Conservation (phyloP, 2,113 vertebrate genomes). For the Lates calcarifer region DNA sequence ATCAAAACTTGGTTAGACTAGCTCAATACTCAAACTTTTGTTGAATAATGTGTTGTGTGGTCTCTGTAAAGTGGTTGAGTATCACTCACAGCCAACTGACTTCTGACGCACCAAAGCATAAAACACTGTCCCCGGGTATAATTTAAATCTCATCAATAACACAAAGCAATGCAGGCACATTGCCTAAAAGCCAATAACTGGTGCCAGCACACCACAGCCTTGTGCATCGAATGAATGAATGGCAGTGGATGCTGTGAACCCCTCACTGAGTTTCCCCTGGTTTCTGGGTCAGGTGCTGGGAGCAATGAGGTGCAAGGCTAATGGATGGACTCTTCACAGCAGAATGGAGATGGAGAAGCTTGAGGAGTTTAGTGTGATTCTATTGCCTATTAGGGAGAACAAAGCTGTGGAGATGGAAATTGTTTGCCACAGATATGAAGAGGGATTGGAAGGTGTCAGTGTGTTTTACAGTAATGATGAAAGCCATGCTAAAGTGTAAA, state of each 20-base stretch:
- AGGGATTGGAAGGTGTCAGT: slow-evolving; percentile 48
- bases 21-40: slow-evolving; percentile 60
- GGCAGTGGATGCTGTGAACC: slow-evolving; percentile 28
- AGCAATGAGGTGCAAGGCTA: slow-evolving; percentile 75
- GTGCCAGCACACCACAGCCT: slow-evolving; percentile 49
- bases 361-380: slow-evolving; percentile 64
- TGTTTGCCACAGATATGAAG: slow-evolving; percentile 70
- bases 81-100: slow-evolving; percentile 64
- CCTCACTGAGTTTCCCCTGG: slow-evolving; percentile 39
- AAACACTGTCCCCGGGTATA: slow-evolving; percentile 64
- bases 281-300: slow-evolving; percentile 78
- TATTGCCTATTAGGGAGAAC: slow-evolving; percentile 66
- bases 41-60: slow-evolving; percentile 60
- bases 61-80: slow-evolving; percentile 57
- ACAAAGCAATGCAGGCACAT: slow-evolving; percentile 66
- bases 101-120: slow-evolving; percentile 70
- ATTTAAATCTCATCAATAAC: slow-evolving; percentile 78
- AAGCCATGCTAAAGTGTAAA: slow-evolving; percentile 51
- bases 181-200: slow-evolving; percentile 70
- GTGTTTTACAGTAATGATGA: slow-evolving; percentile 68
- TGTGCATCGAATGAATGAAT: slow-evolving; percentile 51
- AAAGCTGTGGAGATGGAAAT: slow-evolving; percentile 72
- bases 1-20: slow-evolving; percentile 60
- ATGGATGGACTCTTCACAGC: slow-evolving; percentile 81
- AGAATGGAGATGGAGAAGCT: slow-evolving; percentile 75